Conservation (phyloP, 1,140 invertebrate genomes). For the Diabrotica virgifera region DNA sequence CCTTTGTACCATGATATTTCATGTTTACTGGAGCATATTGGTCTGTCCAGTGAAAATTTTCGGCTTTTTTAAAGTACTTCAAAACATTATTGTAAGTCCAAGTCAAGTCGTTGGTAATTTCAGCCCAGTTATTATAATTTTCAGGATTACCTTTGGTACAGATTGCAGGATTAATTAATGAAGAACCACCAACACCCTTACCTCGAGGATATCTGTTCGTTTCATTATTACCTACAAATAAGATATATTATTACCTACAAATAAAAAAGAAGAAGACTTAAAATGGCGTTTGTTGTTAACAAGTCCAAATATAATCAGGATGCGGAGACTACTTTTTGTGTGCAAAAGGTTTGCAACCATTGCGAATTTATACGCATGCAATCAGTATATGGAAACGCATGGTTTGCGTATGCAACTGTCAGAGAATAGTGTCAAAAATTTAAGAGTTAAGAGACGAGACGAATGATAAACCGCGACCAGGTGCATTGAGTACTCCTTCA, state of each 20-base stretch:
- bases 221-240: not conserved
- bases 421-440: no score
- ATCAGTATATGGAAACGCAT: no score
- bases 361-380: no score
- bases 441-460: no score
- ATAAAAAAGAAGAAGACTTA: not conserved
- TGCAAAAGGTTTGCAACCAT: no score
- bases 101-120: slow-evolving; percentile 52
- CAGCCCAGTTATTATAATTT: slow-evolving; percentile 67
- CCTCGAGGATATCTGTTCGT: slow-evolving; percentile 38
- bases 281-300: no score
- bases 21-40: slow-evolving; percentile 8
- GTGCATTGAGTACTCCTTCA: no score
- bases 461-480: no score
- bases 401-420: no score
- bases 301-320: no score
- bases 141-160: slow-evolving; percentile 26
- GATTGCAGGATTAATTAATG: slow-evolving; percentile 56
- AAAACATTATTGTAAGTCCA: slow-evolving; percentile 65
- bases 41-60: slow-evolving; percentile 36
- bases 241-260: not conserved
- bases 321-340: no score
- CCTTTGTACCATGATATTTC: slow-evolving; percentile 17
- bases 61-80: slow-evolving; percentile 59
- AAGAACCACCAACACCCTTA: slow-evolving; percentile 61